phyloP scores from a whole-genome alignment of 2,113 vertebrate genomes.

The Hypomesus transpacificus region DNA sequence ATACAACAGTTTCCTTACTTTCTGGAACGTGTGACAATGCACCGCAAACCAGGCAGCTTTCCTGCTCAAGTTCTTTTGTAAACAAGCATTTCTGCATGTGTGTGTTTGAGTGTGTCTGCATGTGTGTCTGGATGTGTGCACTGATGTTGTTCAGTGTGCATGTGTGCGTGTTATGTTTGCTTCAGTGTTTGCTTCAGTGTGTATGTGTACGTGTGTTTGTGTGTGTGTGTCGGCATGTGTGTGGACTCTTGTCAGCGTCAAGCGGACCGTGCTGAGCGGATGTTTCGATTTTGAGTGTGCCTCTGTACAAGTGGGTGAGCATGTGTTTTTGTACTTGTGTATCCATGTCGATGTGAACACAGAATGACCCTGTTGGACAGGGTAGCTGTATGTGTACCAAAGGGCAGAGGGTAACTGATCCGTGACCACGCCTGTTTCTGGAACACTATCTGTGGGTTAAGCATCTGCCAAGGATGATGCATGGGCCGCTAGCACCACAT shows the following conservation, averaged over 20 bases:
- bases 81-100: background rate
- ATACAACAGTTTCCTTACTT: background rate
- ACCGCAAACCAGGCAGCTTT: background rate
- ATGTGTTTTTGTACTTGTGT: constrained; percentile 4
- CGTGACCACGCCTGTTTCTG: constrained; percentile 24
- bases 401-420: constrained; percentile 30
- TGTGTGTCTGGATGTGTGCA: constrained; percentile 1
- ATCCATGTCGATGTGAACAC: background rate
- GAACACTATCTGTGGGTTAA: constrained; percentile 48
- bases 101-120: constrained; percentile 2
- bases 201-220: background rate
- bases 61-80: background rate
- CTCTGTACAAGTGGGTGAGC: background rate
- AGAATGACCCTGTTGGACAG: constrained; percentile 7
- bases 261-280: too few species aligned
- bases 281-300: background rate
- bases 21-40: background rate
- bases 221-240: background rate
- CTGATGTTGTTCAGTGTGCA: background rate
- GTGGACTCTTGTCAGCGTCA: too few species aligned
- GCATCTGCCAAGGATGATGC: constrained; percentile 54
- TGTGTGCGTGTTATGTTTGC: constrained; percentile 1
- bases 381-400: background rate
- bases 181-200: constrained; percentile 4
- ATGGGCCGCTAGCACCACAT: constrained; percentile 40